Base-by-base conservation (phyloP, 2,888 invertebrate species). In the Sisyra terminalis region DNA sequence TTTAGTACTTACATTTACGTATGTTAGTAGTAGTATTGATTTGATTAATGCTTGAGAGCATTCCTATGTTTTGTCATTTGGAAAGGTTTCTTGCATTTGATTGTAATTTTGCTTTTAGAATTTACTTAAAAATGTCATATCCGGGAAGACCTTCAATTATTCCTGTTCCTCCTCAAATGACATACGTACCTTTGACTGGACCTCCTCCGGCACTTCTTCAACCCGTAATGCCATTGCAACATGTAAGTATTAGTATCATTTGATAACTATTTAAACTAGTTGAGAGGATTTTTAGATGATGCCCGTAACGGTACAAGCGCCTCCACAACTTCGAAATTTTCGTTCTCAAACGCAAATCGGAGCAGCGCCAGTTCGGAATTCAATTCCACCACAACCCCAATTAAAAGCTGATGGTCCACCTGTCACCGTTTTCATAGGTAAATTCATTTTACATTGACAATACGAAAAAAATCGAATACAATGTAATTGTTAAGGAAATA, bases 351-450 rank as follows among this genome's bases (percentile, higher is more conserved):
- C 51, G 60, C 36, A 62, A n/a, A 34, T 16, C 29, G 15, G 18
- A n/a, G 17, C 29, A 18, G 41, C 39, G 29, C 44, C 41, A 38
- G 44, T 44, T 44, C 24, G 38, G 59, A 39, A 59, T 10, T 39
- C 43, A 13, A 39, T 32, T 11, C 11, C 39, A 9, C 35, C 40
- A 32, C 44, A 37, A 30, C 47, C 60, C 41, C 60, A 60, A 45
- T 51, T 58, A 42, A 59, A 60, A 45, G 50, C 56, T 42, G 77
- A 78, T 40, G 89, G 90, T 0, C 93, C 94, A 1, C 80, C 90
- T 1, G 92, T 97, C 29, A 97, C 97, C 1, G 94, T 97, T 2
- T 97, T 97, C 67, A 88, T 97, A 39, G 96, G 96, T 75, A 59
- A 55, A 58, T 55, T 29, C 11, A 11, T 6, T 29, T 7, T 29